Evolutionary conservation across 2,888 invertebrate species (phyloP).

Genomic region (Dicycla oo): DNA sequence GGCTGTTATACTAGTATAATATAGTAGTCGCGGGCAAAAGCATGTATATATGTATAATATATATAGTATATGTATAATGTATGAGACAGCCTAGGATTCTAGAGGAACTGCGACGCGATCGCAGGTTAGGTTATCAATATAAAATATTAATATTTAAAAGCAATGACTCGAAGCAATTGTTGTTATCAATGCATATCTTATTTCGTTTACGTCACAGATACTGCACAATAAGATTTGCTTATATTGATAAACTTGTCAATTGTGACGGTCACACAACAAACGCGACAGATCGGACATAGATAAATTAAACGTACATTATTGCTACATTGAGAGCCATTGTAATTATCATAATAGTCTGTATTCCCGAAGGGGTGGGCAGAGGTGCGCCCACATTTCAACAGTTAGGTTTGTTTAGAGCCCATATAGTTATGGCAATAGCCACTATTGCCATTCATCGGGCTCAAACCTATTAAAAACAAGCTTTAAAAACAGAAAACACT

Average conservation of each 20-base stretch:
- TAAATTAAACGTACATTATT: constrained; percentile 28
- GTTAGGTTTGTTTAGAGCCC: background rate
- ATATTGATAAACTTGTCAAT: constrained; percentile 45
- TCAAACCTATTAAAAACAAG: too few relatives aligned
- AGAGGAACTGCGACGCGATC: constrained; percentile 11
- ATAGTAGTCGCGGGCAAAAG: background rate
- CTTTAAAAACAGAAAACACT: too few relatives aligned
- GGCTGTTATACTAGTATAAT: background rate
- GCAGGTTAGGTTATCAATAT: constrained; percentile 22
- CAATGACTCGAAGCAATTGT: constrained; percentile 34
- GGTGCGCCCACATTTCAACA: background rate
- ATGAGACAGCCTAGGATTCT: constrained; percentile 19
- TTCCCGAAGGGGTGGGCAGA: too few relatives aligned
- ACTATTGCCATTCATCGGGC: too few relatives aligned
- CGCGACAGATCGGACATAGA: constrained; percentile 11
- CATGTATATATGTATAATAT: too few relatives aligned
- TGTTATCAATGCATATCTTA: constrained; percentile 53
- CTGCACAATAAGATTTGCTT: constrained; percentile 49
- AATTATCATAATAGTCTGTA: background rate
- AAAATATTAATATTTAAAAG: constrained; percentile 42
- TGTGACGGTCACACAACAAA: constrained; percentile 33
- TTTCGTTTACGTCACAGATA: constrained; percentile 52
- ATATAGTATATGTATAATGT: background rate
- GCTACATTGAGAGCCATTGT: constrained; percentile 4
- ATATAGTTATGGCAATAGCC: too few relatives aligned